These are phyloP conservation scores for Trichoplusia ni DNA, from an alignment of 1,140 invertebrate genomes.

Conservation along the genomic window DNA sequence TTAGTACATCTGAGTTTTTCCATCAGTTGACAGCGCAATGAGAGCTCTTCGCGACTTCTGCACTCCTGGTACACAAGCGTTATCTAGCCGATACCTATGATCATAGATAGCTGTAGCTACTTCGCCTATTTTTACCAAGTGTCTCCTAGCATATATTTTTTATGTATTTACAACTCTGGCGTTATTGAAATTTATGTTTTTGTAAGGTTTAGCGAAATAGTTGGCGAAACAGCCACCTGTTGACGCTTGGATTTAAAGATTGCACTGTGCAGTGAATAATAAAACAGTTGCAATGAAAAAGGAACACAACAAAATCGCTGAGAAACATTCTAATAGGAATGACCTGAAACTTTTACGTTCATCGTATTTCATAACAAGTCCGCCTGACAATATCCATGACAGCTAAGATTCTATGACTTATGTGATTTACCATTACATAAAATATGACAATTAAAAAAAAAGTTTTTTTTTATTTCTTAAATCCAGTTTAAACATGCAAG, in stretches of 20 bases:
- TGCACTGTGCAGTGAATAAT: conserved; percentile 8
- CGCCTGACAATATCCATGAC: too few relatives aligned
- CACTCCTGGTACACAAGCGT: conserved; percentile 59
- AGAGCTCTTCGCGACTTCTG: conserved; percentile 55
- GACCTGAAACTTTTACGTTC: too few relatives aligned
- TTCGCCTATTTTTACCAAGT: background rate
- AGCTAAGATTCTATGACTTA: too few relatives aligned
- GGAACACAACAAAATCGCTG: background rate
- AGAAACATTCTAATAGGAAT: conserved; percentile 8
- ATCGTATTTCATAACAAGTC: too few relatives aligned
- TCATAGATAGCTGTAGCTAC: conserved; percentile 62
- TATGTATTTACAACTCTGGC: background rate
- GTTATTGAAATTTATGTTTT: conserved; percentile 5
- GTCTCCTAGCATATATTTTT: background rate
- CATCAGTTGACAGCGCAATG: conserved; percentile 56
- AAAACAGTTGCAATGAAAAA: conserved; percentile 15
- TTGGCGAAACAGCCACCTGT: conserved; percentile 16
- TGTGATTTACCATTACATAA: too few relatives aligned
- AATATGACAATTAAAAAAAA: too few relatives aligned
- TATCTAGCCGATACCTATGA: conserved; percentile 73
- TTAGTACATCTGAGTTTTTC: conserved; percentile 69
- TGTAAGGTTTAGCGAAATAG: conserved; percentile 1
- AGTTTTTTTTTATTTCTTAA: too few relatives aligned
- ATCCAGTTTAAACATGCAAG: too few relatives aligned
- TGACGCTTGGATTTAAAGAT: conserved; percentile 3